Evolutionary conservation across 2,888 invertebrate species (phyloP).

Genomic region (Vanessa cardui): DNA sequence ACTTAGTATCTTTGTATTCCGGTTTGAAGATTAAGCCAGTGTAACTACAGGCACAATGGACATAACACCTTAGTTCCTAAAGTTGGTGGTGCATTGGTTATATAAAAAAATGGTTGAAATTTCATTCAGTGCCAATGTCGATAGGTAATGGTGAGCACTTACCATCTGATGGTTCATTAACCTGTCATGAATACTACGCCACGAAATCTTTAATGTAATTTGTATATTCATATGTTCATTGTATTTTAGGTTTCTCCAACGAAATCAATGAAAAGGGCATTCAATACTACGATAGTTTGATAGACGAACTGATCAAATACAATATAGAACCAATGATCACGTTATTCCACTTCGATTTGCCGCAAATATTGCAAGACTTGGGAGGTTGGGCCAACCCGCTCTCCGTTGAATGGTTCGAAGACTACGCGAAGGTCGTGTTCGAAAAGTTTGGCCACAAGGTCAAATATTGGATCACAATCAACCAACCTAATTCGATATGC

Average conservation of each 20-base stretch:
- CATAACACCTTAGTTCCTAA: too few relatives aligned
- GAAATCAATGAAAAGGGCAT: conserved; percentile 66
- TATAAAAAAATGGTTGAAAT: too few relatives aligned
- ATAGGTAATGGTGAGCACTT: too few relatives aligned
- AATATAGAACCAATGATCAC: conserved; percentile 66
- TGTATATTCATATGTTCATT: neutral
- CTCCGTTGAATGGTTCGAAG: conserved; percentile 68
- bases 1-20: too few relatives aligned
- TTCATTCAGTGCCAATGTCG: too few relatives aligned
- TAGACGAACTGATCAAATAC: conserved; percentile 70
- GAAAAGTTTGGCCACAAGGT: conserved; percentile 73
- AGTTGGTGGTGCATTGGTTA: too few relatives aligned
- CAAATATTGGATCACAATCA: conserved; percentile 84
- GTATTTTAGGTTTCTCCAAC: conserved; percentile 57
- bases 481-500: conserved; percentile 80
- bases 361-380: conserved; percentile 61
- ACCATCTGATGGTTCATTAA: too few relatives aligned
- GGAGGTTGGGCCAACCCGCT: conserved; percentile 66
- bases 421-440: conserved; percentile 73
- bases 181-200: neutral
- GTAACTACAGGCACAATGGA: too few relatives aligned
- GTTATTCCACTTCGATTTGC: conserved; percentile 65
- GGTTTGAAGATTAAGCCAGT: too few relatives aligned
- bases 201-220: too few relatives aligned
- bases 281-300: conserved; percentile 81